These are phyloP conservation scores for Pseudotriccus pelzelni DNA, from an alignment of 2,797 vertebrate genomes.

Conservation along the genomic window DNA sequence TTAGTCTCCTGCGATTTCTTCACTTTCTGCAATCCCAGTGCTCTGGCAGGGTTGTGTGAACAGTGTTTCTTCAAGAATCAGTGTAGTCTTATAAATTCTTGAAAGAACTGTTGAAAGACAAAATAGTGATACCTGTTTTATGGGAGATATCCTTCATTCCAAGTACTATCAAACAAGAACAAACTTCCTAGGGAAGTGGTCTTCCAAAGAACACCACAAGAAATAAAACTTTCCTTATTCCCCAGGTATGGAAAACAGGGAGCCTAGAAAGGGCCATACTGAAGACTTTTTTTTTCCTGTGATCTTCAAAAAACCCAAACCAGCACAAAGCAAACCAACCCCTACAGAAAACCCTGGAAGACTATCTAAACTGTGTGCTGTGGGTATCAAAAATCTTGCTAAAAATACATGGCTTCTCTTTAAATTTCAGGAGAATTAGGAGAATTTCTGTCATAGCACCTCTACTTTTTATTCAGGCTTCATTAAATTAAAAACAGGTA, in stretches of 20 bases:
- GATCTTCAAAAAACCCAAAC: neutral
- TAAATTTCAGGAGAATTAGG: neutral
- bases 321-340: neutral
- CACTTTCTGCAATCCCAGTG: conserved; percentile 23
- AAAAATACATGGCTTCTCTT: neutral
- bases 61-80: neutral
- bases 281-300: neutral
- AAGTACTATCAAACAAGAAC: neutral
- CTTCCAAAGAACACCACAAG: neutral
- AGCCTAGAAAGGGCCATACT: neutral
- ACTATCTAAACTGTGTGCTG: accelerated
- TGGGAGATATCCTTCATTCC: neutral
- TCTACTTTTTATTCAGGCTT: neutral
- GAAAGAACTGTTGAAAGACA: neutral
- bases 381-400: neutral
- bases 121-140: neutral
- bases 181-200: neutral
- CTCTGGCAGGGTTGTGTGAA: neutral
- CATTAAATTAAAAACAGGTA: neutral
- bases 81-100: neutral
- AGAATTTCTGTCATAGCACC: neutral
- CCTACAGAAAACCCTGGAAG: neutral
- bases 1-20: conserved; percentile 4
- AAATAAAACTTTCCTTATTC: neutral
- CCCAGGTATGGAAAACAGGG: neutral